Base-by-base conservation (phyloP, 64 coral and sea anemone genomes). In the Actinia tenebrosa region DNA sequence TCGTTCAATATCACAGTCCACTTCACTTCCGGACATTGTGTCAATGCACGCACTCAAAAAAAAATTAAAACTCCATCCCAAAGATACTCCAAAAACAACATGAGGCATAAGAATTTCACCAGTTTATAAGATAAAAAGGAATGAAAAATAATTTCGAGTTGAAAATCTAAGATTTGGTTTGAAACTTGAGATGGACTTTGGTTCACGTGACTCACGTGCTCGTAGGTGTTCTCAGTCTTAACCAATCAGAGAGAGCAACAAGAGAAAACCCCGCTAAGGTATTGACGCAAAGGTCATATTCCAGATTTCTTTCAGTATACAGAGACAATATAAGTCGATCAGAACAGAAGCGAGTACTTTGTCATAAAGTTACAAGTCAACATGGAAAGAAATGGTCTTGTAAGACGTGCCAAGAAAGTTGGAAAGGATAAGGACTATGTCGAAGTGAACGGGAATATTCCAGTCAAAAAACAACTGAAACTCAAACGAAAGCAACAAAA, bases 1-100 rank as follows among this genome's bases (percentile, higher is more conserved):
- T 86, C 20, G 68, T 86, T 87, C 37, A 77, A 72, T 64, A 64
- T 87, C 85, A 75, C 79, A n/a, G 15, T 46, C 45, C 30, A 37
- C 47, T 4, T 50, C 47, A 79, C 14, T 79, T 79, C 77, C 77
- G 77, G 77, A 27, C 27, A 79, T 0, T 71, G 13, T 7, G 10
- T 30, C 26, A 75, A 13, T 26, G n/a, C 23, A 75, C 26, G 69
- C 2, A 30, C 25, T 30, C n/a, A 75, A 42, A 27, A 43, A 75
- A 27, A 13, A 30, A 75, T 14, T 15, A 26, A 75, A 0, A 66
- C 11, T 66, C 8, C 22, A 22, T 23, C 5, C 22, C 8, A 13
- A 66, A 22, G 22, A 23, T 66, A 22, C 17, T 1, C 18, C 5
- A 22, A 66, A n/a, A 22, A 66, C 5, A 22, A 23, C 2, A 22